A percentile compares a stretch with the other conserved stretches of the same genome.
Evolutionary conservation across 2,113 vertebrate genomes (phyloP).

Genomic region (Saccopteryx bilineata): DNA sequence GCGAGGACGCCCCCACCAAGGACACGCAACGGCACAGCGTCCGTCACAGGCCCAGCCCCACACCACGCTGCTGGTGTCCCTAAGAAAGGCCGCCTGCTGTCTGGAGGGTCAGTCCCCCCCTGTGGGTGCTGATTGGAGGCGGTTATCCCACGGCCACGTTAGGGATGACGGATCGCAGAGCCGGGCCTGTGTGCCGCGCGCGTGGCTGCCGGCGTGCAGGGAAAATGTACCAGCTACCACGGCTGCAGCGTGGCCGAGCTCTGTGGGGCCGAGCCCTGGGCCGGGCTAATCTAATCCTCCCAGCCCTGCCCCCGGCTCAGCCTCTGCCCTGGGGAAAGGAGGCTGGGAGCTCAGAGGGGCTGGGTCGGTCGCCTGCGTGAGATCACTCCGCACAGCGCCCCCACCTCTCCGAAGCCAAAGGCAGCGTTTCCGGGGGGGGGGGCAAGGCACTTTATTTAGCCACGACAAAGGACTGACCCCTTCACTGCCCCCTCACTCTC

Average conservation of each 20-base stretch:
- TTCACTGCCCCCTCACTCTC: too few relatives aligned
- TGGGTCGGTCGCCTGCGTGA: not conserved
- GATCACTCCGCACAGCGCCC: not conserved
- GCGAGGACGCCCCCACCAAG: not conserved
- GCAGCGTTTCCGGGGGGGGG: not conserved
- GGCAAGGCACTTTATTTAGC: fast-evolving
- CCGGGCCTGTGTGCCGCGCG: fast-evolving
- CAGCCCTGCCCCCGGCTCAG: fast-evolving
- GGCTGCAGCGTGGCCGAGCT: not conserved
- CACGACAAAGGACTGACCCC: fast-evolving
- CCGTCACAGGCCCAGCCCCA: fast-evolving
- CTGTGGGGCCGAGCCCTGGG: not conserved
- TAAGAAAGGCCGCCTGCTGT: not conserved
- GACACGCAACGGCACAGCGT: fast-evolving
- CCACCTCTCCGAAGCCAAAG: not conserved
- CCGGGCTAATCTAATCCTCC: fast-evolving
- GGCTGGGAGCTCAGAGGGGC: not conserved
- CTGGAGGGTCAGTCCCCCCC: not conserved
- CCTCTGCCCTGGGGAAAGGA: not conserved
- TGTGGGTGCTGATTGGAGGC: fast-evolving
- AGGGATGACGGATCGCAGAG: too few relatives aligned
- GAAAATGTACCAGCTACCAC: fast-evolving
- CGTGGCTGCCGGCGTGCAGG: fast-evolving
- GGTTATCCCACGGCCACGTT: fast-evolving
- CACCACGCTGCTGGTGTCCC: not conserved